Base-by-base conservation (phyloP, 2,113 vertebrate species). In the Anhinga rufa region DNA sequence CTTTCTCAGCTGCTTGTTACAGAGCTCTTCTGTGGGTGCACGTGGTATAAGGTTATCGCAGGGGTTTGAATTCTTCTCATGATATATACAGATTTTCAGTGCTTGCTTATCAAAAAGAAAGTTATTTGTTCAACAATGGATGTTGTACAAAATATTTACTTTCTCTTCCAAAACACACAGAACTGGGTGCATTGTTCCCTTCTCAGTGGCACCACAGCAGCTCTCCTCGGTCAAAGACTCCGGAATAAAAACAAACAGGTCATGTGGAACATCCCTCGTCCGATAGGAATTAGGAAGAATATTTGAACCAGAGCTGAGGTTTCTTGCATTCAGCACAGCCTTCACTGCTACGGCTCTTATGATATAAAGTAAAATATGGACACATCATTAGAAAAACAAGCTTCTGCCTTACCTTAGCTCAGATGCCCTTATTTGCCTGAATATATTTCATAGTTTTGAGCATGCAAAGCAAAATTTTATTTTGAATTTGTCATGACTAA, bases 121-220 rank as follows among this genome's bases (percentile, higher is more conserved):
- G 74, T 93, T 90, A 93, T 78, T 94, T 94, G 70, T 93, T 85
- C 75, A 91, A 58, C 89, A 95, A 17, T 76, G 70, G 82, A 58
- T 74, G 34, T 86, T 3, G 18, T 81, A 68, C 70, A 93, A 94
- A 96, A 95, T 94, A 91, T 94, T 96, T 96, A 74, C 74, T 91
- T 95, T 94, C 71, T 88, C 19, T 92, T 91, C 62, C 70, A 86
- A 96, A 96, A 87, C 78, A 94, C 40, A 21, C 34, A 36, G 32
- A 81, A 62, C 64, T 81, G 55, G 26, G 16, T 48, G 72, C 64
- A 69, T 94, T 94, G 90, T 94, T 94, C 66, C 57, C 29, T 91
- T 85, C 58, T 82, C 32, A 22, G 72, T 88, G 85, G 76, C 82
- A 93, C 54, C 52, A 49, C 38, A n/a, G 66, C 61, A 94, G 49